Conservation (phyloP, 2,888 invertebrate species). For the Spisula solida region DNA sequence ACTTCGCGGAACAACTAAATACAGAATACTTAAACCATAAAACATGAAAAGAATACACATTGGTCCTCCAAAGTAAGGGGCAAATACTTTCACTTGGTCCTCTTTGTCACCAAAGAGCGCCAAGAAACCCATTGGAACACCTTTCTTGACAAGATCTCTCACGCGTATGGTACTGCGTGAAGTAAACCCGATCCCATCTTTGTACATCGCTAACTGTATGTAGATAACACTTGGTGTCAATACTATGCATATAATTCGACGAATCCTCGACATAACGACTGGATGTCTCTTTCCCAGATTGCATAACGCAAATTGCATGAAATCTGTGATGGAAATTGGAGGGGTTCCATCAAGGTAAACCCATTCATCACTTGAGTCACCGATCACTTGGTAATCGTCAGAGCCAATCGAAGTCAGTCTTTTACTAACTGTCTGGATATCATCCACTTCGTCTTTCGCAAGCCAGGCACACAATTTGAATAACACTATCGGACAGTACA, state of each 20-base stretch:
- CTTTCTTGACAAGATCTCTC: slow-evolving; percentile 21
- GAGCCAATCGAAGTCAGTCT: background rate
- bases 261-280: slow-evolving; percentile 10
- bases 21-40: background rate
- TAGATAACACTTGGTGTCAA: slow-evolving; percentile 22
- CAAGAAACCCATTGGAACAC: slow-evolving; percentile 25
- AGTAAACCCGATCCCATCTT: background rate
- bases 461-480: slow-evolving; percentile 25
- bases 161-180: background rate
- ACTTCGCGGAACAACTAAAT: slow-evolving; percentile 17
- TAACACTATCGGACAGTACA: slow-evolving; percentile 29
- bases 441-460: background rate
- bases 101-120: slow-evolving; percentile 23
- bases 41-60: background rate
- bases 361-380: background rate
- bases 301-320: background rate
- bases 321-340: slow-evolving; percentile 5
- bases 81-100: slow-evolving; percentile 5
- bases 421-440: background rate
- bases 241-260: background rate
- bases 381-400: background rate
- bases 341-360: slow-evolving; percentile 31
- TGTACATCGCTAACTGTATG: slow-evolving; percentile 1
- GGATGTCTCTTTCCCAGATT: background rate
- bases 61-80: slow-evolving; percentile 29